Evolutionary conservation across 1,140 invertebrate species (phyloP).

Genomic region (Centruroides vittatus): DNA sequence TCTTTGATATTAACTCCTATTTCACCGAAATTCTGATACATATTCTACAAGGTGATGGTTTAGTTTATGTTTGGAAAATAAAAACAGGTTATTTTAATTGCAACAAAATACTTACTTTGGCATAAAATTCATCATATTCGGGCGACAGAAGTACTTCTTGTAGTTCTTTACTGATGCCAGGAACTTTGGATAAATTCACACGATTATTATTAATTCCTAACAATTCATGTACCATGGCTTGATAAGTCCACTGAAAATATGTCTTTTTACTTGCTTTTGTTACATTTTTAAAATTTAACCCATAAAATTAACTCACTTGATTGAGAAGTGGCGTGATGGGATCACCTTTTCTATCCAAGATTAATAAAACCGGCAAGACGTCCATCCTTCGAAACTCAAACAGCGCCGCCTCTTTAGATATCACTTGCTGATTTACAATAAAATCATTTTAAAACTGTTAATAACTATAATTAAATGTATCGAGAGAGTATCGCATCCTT

Average conservation of each 20-base stretch:
- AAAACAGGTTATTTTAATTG: not conserved
- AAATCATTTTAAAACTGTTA: slow-evolving; percentile 6
- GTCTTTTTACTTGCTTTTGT: no score
- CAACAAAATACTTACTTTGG: slow-evolving; percentile 43
- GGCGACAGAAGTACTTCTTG: slow-evolving; percentile 84
- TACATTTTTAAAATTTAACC: not conserved
- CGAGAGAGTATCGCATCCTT: no score
- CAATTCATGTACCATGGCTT: slow-evolving; percentile 98
- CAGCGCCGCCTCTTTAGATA: slow-evolving; percentile 69
- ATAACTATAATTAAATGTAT: not conserved
- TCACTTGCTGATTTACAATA: slow-evolving; percentile 42
- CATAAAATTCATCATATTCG: slow-evolving; percentile 96
- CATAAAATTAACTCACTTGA: slow-evolving; percentile 38
- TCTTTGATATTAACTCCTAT: slow-evolving; percentile 94
- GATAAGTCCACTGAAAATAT: slow-evolving; percentile 81
- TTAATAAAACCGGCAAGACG: slow-evolving; percentile 58
- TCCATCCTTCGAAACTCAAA: slow-evolving; percentile 67
- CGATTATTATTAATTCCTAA: slow-evolving; percentile 89
- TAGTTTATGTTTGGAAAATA: no score
- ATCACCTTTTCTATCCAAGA: slow-evolving; percentile 84
- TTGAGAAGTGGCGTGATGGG: slow-evolving; percentile 91
- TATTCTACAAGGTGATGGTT: slow-evolving; percentile 46
- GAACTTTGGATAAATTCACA: slow-evolving; percentile 70
- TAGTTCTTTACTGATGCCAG: slow-evolving; percentile 58
- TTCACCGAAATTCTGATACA: slow-evolving; percentile 95